Evolutionary conservation across 1,140 invertebrate genomes (phyloP), one percentile per base, ranked within the genome.

Genomic region (Trichogramma pretiosum): DNA sequence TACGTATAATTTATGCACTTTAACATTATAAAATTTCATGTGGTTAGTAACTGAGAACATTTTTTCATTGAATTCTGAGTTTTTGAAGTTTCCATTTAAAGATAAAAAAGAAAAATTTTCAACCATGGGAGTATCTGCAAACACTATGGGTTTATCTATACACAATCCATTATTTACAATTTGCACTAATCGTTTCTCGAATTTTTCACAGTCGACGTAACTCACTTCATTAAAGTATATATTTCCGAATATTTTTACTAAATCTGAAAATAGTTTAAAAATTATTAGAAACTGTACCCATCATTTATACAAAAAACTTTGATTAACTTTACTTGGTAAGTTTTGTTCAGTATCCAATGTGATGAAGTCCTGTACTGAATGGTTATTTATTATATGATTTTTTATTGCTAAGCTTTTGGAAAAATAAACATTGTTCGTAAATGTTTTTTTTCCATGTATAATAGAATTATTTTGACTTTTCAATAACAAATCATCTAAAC

Each of bases 391-490:
- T 22, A 32, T 50, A 7, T 41, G 40, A 13, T 45, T 53, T 13
- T 14, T 49, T 19, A 67, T 60, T 21, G 32, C 52, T 8, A 56
- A 28, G n/a, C 32, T 46, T 23, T 49, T 17, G 1, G 32, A 32
- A 18, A 64, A 39, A 28, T 22, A 32, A 7, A 66, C 60, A 5
- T 52, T 26, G 5, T 34, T 44, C 26, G 40, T 22, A 21, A 66
- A 66, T 0, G 19, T 55, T 45, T 66, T 66, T 3, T 28, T 58
- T 10, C 64, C 65, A 8, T 48, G 58, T 19, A 67, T 56, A 9
- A 41, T 7, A 5, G 56, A 48, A n/a, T 54, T 38, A 0, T 41
- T 19, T 1, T 65, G 62, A 4, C 46, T 58, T 13, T 48, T 63
- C 5, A 52, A 37, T 34, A 68, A 14, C 9, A 66, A 10, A 56